Conservation (phyloP, 2,888 invertebrate genomes). For the Acleris emargana region DNA sequence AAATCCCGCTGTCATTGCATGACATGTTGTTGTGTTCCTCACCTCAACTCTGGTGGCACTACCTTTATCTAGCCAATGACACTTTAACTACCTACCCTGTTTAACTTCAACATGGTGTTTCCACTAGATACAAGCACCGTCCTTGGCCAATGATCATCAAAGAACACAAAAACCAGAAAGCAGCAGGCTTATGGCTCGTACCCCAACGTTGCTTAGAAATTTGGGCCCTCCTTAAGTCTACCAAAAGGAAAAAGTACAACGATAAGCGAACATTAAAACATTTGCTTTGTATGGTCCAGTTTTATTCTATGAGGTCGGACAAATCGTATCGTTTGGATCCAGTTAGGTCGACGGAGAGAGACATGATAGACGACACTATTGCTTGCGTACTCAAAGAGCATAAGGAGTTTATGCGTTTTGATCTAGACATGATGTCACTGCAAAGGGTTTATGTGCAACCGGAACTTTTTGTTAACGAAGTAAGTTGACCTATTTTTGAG, state of each 20-base stretch:
- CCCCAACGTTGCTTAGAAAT: slow-evolving; percentile 63
- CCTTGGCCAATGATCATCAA: slow-evolving; percentile 70
- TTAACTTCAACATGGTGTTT: not conserved
- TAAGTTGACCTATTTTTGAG: slow-evolving; percentile 31
- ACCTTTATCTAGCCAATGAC: too few species aligned
- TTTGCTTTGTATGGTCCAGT: slow-evolving; percentile 62
- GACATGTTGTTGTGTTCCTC: too few species aligned
- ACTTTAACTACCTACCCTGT: too few species aligned
- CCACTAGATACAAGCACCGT: slow-evolving; percentile 63
- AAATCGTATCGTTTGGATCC: slow-evolving; percentile 24
- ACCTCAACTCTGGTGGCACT: too few species aligned
- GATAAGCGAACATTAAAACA: slow-evolving; percentile 57
- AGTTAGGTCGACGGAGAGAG: slow-evolving; percentile 54
- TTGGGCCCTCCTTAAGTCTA: slow-evolving; percentile 61
- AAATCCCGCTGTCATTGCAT: too few species aligned
- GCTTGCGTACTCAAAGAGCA: slow-evolving; percentile 51
- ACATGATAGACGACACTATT: slow-evolving; percentile 56
- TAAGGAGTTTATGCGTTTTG: slow-evolving; percentile 40
- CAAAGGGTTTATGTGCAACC: slow-evolving; percentile 59
- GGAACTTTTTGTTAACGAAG: slow-evolving; percentile 50
- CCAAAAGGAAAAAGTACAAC: slow-evolving; percentile 52
- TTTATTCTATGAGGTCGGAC: slow-evolving; percentile 48
- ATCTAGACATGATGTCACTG: slow-evolving; percentile 43
- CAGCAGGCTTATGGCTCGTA: slow-evolving; percentile 61
- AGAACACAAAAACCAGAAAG: slow-evolving; percentile 58